Conservation (phyloP, 2,797 vertebrate species). For the Chelon labrosus region DNA sequence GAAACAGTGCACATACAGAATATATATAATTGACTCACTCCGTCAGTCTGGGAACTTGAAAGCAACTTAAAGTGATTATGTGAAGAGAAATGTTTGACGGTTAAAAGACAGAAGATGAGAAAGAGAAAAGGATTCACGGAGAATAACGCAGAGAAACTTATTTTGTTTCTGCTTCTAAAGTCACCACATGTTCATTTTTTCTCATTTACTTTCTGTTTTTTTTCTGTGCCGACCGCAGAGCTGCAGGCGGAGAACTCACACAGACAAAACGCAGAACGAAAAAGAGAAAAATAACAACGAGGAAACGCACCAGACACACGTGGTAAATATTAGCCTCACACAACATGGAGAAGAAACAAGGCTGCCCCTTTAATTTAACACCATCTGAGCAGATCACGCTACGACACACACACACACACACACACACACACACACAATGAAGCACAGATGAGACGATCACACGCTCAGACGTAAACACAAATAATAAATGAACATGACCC, state of each 20-base stretch:
- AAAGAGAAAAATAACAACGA: not conserved
- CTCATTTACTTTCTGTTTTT: constrained; percentile 8
- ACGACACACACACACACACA: too few relatives aligned
- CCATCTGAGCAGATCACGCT: constrained; percentile 13
- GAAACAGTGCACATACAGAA: not conserved
- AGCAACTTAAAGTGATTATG: too few relatives aligned
- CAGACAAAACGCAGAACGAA: constrained; percentile 13
- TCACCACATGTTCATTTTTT: constrained; percentile 23
- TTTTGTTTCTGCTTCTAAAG: constrained; percentile 20
- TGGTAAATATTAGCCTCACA: constrained; percentile 43
- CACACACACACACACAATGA: constrained; percentile 24
- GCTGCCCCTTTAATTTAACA: constrained; percentile 18
- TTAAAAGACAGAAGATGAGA: not conserved
- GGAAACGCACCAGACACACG: constrained; percentile 40
- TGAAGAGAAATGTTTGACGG: too few relatives aligned
- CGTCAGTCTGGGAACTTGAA: too few relatives aligned
- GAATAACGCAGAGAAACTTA: not conserved
- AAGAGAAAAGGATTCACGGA: not conserved
- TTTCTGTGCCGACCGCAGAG: constrained; percentile 7
- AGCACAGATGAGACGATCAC: too few relatives aligned
- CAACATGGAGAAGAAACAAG: constrained; percentile 20
- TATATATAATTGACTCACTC: not conserved
- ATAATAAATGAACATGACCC: not conserved
- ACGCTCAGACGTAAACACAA: not conserved
- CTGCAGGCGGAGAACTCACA: constrained; percentile 12